These are phyloP conservation scores for Eidolon dupreanum DNA, from an alignment of 2,797 vertebrate genomes.

Conservation along the genomic window DNA sequence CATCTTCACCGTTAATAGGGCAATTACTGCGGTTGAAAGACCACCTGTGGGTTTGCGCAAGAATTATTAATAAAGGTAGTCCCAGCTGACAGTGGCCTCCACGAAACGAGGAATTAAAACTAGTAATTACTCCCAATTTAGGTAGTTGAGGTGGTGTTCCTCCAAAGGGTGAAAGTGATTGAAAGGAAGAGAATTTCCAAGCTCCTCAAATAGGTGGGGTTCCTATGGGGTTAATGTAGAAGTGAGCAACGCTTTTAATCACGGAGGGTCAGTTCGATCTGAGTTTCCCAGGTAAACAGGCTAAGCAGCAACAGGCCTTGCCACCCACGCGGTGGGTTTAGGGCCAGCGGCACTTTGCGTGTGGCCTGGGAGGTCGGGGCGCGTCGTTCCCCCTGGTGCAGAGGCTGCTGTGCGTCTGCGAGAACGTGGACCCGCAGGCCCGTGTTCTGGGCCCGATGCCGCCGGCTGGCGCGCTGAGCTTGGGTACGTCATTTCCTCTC, in stretches of 20 bases:
- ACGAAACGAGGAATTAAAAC: not conserved
- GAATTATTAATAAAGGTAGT: not conserved
- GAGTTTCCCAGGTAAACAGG: not conserved
- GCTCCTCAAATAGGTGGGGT: not conserved
- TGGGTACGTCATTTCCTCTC: not conserved
- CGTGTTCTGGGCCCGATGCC: fast-evolving
- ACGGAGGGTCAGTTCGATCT: not conserved
- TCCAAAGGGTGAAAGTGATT: not conserved
- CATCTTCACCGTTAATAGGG: not conserved
- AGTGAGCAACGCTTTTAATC: not conserved
- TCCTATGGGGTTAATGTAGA: not conserved
- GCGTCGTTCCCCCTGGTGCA: not conserved
- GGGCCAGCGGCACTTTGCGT: fast-evolving
- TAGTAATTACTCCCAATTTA: not conserved
- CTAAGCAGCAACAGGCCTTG: not conserved
- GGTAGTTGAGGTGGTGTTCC: not conserved
- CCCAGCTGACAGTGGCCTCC: not conserved
- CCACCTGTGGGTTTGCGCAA: not conserved
- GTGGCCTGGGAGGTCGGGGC: not conserved
- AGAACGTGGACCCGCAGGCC: fast-evolving
- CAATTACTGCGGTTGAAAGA: not conserved
- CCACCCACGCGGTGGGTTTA: not conserved
- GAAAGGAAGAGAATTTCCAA: not conserved
- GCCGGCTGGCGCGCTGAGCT: not conserved
- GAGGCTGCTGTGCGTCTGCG: not conserved